Evolutionary conservation across 2,797 vertebrate species (phyloP).

Genomic region (Lagothrix lagotricha): DNA sequence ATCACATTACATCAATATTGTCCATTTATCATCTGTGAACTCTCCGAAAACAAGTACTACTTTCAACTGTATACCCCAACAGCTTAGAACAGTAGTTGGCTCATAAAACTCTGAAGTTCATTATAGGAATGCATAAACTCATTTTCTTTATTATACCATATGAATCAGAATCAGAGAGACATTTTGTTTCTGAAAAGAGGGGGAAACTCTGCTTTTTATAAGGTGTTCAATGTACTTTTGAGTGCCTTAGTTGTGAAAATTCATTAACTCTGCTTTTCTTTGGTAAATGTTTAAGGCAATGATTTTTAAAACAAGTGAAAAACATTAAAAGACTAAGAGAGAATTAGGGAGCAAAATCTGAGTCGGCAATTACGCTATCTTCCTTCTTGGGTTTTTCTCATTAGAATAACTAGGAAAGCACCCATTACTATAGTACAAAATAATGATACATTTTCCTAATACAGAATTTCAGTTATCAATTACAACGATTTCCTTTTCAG

Average conservation of each 20-base stretch:
- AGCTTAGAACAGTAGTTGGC: not conserved
- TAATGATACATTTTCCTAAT: not conserved
- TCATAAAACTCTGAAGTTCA: not conserved
- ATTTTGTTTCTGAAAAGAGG: not conserved
- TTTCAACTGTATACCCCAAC: not conserved
- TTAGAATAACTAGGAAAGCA: not conserved
- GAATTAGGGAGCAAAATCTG: not conserved
- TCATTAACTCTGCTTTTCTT: slow-evolving; percentile 50
- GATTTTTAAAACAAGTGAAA: slow-evolving; percentile 51
- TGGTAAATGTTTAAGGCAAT: not conserved
- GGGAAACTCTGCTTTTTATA: not conserved
- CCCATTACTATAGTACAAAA: slow-evolving; percentile 35
- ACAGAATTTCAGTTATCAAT: slow-evolving; percentile 4
- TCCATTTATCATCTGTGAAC: not conserved
- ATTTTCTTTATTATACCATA: not conserved
- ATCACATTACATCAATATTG: not conserved
- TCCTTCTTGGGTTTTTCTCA: not conserved
- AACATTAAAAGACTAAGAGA: slow-evolving; percentile 8
- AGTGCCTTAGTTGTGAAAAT: slow-evolving; percentile 7
- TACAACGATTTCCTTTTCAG: slow-evolving; percentile 19
- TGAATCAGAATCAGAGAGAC: not conserved
- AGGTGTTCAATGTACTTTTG: not conserved
- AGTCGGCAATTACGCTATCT: not conserved
- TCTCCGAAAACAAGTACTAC: not conserved
- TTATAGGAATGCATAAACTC: not conserved